Percentiles rank a stretch among this genome's conserved stretches.
phyloP scores from a whole-genome alignment of 2,888 invertebrate species.

The Blastobasis adustella region DNA sequence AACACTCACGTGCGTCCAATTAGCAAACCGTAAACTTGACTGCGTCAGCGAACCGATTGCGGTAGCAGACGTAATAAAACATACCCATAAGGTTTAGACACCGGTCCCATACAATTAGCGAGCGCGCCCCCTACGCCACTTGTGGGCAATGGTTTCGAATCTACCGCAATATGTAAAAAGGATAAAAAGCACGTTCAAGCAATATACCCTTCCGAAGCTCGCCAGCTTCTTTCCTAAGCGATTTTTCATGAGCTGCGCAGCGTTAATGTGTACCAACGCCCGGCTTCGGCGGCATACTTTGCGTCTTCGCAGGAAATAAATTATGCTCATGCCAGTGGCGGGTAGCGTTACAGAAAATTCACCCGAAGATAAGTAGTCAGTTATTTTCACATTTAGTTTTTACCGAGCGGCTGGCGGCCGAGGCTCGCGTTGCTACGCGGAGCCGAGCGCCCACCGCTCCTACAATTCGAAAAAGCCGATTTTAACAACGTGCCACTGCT shows the following conservation, averaged over 20 bases:
- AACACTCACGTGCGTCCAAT: no score
- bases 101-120: no score
- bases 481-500: no score
- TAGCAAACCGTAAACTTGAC: no score
- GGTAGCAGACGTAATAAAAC: no score
- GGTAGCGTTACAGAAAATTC: conserved; percentile 45
- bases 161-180: conserved; percentile 4
- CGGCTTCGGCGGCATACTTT: conserved; percentile 61
- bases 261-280: conserved; percentile 71
- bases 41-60: no score
- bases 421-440: not conserved
- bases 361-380: conserved; percentile 46
- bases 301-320: conserved; percentile 67
- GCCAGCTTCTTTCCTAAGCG: conserved; percentile 58
- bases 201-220: conserved; percentile 7
- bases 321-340: conserved; percentile 51
- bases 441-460: not conserved
- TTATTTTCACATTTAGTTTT: conserved; percentile 36
- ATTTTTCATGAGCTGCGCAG: conserved; percentile 68
- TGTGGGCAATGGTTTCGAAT: conserved; percentile 3
- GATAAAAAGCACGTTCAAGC: conserved; percentile 9
- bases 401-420: conserved; percentile 14
- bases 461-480: no score
- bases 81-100: no score
- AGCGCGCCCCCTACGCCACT: no score